Evolutionary conservation across 2,888 invertebrate species (phyloP).

Genomic region (Tetanocera ferruginea): DNA sequence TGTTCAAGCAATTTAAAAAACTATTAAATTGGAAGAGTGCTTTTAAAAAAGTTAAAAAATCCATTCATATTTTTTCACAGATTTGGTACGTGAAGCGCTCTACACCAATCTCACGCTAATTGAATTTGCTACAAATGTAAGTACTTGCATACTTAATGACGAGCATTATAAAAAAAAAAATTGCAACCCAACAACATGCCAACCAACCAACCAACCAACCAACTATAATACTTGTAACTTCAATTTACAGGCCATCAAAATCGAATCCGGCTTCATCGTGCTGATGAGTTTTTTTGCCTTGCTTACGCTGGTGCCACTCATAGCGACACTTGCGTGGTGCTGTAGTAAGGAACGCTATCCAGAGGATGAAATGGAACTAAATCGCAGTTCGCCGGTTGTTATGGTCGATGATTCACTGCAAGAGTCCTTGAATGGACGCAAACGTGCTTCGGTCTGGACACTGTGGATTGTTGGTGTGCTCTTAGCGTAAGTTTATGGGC

Average conservation of each 20-base stretch:
- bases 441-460: constrained; percentile 62
- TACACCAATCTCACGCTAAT: constrained; percentile 66
- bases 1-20: background rate
- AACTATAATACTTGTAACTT: background rate
- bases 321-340: constrained; percentile 73
- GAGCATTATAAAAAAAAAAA: background rate
- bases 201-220: background rate
- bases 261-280: constrained; percentile 79
- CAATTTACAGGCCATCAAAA: constrained; percentile 76
- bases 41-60: background rate
- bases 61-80: constrained; percentile 47
- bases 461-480: constrained; percentile 66
- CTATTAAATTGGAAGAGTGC: background rate
- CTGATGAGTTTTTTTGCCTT: constrained; percentile 76
- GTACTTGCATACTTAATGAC: constrained; percentile 44
- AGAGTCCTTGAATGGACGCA: constrained; percentile 64
- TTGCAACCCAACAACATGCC: too few relatives aligned
- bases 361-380: constrained; percentile 68
- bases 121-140: constrained; percentile 67
- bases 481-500: constrained; percentile 59
- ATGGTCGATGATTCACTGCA: constrained; percentile 65
- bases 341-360: constrained; percentile 67
- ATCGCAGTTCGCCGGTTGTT: constrained; percentile 61
- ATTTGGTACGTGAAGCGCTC: constrained; percentile 66
- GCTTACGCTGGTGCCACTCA: constrained; percentile 77